These are phyloP conservation scores for Meiosimyza decipiens DNA, from an alignment of 2,888 invertebrate species.

Conservation along the genomic window DNA sequence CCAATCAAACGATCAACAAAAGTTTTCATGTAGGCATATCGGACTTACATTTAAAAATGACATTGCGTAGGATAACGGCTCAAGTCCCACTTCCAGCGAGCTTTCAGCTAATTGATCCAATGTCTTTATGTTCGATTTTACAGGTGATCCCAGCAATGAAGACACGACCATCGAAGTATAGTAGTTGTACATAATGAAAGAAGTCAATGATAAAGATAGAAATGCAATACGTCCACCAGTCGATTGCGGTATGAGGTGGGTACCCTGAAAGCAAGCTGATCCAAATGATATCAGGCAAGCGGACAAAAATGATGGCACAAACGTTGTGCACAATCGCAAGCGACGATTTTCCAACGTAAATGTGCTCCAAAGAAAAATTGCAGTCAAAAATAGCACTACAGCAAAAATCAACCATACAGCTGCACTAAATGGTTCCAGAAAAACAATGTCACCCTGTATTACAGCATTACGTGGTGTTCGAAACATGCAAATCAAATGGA, in stretches of 20 bases:
- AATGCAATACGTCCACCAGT: slow-evolving; percentile 64
- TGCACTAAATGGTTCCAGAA: slow-evolving; percentile 70
- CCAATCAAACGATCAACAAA: neutral
- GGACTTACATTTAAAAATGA: slow-evolving; percentile 56
- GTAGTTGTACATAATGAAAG: slow-evolving; percentile 71
- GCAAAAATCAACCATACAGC: slow-evolving; percentile 71
- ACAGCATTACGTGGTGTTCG: slow-evolving; percentile 71
- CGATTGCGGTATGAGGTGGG: slow-evolving; percentile 65
- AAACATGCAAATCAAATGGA: slow-evolving; percentile 70
- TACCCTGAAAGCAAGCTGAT: slow-evolving; percentile 69
- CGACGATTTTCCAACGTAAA: slow-evolving; percentile 56
- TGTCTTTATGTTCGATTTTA: slow-evolving; percentile 68
- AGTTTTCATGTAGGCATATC: slow-evolving; percentile 24
- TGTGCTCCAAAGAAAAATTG: slow-evolving; percentile 60
- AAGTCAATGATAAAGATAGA: slow-evolving; percentile 55
- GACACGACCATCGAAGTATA: slow-evolving; percentile 75
- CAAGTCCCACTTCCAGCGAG: slow-evolving; percentile 69
- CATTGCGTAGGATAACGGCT: slow-evolving; percentile 65
- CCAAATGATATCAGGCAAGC: slow-evolving; percentile 67
- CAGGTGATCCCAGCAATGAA: slow-evolving; percentile 71
- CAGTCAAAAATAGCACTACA: slow-evolving; percentile 59
- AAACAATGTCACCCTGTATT: slow-evolving; percentile 69
- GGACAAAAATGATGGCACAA: slow-evolving; percentile 57
- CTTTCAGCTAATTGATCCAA: slow-evolving; percentile 69
- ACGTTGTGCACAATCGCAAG: slow-evolving; percentile 43